These are phyloP conservation scores for Drosophila nigrodunni DNA, from an alignment of 1,140 invertebrate species.

Conservation along the genomic window DNA sequence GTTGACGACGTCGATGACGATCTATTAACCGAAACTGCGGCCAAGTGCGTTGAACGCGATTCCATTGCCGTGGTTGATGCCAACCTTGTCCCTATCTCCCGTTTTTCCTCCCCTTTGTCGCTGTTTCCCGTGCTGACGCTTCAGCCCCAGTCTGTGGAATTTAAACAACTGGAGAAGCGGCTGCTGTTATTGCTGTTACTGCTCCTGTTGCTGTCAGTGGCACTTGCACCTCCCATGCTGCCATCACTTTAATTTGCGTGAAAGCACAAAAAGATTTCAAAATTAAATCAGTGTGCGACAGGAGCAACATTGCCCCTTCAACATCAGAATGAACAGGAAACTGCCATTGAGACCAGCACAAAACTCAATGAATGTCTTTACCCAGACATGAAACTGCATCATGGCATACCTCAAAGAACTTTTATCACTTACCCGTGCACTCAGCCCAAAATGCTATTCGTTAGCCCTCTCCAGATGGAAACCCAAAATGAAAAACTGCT, in stretches of 20 bases:
- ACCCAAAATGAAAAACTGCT: conserved; percentile 63
- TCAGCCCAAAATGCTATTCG: not conserved
- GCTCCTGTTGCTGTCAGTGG: conserved; percentile 7
- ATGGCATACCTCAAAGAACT: conserved; percentile 8
- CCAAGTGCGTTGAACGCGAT: conserved; percentile 35
- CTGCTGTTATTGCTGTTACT: conserved; percentile 3
- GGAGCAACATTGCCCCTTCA: not conserved
- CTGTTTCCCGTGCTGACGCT: conserved; percentile 7
- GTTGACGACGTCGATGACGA: conserved; percentile 47
- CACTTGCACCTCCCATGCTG: conserved; percentile 19
- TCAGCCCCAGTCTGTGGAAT: conserved; percentile 8
- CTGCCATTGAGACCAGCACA: conserved; percentile 46
- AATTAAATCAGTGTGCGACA: conserved; percentile 71
- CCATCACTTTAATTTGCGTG: conserved; percentile 72
- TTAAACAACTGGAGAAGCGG: not conserved
- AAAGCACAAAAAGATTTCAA: conserved; percentile 72
- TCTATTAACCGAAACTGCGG: conserved; percentile 62
- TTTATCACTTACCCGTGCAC: not conserved
- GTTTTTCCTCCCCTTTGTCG: conserved; percentile 10
- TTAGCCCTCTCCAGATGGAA: not conserved
- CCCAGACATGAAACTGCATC: conserved; percentile 42
- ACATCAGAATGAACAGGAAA: not conserved
- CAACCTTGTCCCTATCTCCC: not conserved
- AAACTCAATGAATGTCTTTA: conserved; percentile 40
- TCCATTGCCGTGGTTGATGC: conserved; percentile 6